Conservation (phyloP, 2,888 invertebrate species). For the Augochlorella aurata region DNA sequence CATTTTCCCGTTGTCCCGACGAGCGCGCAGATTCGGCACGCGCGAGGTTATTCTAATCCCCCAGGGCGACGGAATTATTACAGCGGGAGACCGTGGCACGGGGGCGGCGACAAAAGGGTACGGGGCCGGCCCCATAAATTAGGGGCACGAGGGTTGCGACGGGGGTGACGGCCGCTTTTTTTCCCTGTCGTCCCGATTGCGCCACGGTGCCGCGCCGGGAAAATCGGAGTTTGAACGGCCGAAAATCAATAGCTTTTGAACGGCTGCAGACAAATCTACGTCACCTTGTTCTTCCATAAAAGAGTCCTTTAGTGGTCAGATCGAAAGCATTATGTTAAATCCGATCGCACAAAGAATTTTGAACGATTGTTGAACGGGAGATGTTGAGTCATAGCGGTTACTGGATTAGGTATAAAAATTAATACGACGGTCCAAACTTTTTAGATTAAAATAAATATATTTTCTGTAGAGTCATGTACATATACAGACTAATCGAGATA, state of each 20-base stretch:
- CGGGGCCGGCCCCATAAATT: slow-evolving; percentile 64
- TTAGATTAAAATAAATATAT: neutral
- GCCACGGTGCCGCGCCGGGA: neutral
- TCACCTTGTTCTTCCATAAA: neutral
- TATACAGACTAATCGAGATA: too few species aligned
- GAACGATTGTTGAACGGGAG: neutral
- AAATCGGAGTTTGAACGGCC: neutral
- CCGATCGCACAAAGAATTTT: neutral
- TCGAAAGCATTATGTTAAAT: neutral
- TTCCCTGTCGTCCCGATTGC: slow-evolving; percentile 13
- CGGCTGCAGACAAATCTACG: neutral
- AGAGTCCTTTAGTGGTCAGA: neutral
- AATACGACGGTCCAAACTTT: neutral
- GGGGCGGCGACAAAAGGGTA: slow-evolving; percentile 51
- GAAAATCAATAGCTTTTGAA: neutral
- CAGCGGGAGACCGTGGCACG: slow-evolving; percentile 40
- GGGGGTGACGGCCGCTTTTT: slow-evolving; percentile 29
- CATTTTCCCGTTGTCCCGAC: slow-evolving; percentile 10
- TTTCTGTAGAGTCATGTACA: too few species aligned
- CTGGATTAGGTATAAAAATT: neutral
- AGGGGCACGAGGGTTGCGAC: slow-evolving; percentile 61
- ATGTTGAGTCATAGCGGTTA: neutral
- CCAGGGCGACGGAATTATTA: slow-evolving; percentile 43
- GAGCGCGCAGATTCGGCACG: slow-evolving; percentile 64
- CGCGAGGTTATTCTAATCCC: slow-evolving; percentile 65